Base-by-base conservation (phyloP, 2,888 invertebrate species). In the Liodrosophila aerea region DNA sequence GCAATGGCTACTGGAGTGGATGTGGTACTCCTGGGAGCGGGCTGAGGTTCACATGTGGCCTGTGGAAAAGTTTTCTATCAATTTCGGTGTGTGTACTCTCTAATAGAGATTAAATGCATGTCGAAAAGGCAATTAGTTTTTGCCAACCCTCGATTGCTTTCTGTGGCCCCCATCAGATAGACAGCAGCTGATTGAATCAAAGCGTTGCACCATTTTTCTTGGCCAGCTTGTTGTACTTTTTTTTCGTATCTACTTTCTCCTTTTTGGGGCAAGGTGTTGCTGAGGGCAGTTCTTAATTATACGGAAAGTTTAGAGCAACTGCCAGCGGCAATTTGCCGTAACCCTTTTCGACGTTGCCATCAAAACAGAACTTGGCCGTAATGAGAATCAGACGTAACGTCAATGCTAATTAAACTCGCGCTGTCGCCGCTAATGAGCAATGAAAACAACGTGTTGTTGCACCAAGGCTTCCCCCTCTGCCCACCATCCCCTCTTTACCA, bases 21-120 rank as follows among this genome's bases (percentile, higher is more conserved):
- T 56, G 44, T 40, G 37, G 7, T n/a, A 36, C 76, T 76, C 66
- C 50, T 37, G 59, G 81, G 66, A 73, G 45, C n/a, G n/a, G 15
- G 7, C 27, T 7, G n/a, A 44, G 45, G 34, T 51, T 46, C 72
- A 66, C 71, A 80, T 76, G 77, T 61, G 84, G 60, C 37, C 53
- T 30, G 11, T 36, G 22, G 22, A 40, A 74, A 76, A 84, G 34
- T 80, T 78, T 85, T 74, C 72, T 73, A 80, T 77, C 77, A 81
- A 67, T 73, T 72, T 65, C n/a, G 36, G 73, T 64, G 58, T 64
- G 53, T 22, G 22, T 22, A 22, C 22, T 22, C 58, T 69, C 84
- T 87, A 88, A 87, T 87, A 88, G 87, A 87, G 87, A 88, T 88
- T 88, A 88, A 88, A 87, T 87, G 87, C 81, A 88, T 88, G 88